phyloP scores from a whole-genome alignment of 2,888 invertebrate species.

The Drosophila conformis region DNA sequence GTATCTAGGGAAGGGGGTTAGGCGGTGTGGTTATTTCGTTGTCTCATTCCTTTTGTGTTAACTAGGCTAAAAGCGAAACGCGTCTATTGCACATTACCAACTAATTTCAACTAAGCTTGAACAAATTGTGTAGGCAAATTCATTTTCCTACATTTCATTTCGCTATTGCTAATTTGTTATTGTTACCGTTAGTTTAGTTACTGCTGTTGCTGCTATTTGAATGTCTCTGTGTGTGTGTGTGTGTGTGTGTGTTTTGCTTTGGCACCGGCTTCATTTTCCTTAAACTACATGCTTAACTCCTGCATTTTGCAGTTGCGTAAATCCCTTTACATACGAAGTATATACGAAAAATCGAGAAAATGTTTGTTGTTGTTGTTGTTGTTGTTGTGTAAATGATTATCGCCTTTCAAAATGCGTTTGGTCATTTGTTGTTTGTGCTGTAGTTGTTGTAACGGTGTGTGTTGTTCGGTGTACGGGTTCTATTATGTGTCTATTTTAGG shows the following conservation, averaged over 20 bases:
- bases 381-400: slow-evolving; percentile 71
- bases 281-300: slow-evolving; percentile 20
- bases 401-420: slow-evolving; percentile 72
- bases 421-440: slow-evolving; percentile 61
- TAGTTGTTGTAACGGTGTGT: slow-evolving; percentile 14
- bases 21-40: slow-evolving; percentile 26
- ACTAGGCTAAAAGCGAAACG: slow-evolving; percentile 66
- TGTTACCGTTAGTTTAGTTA: slow-evolving; percentile 48
- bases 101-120: slow-evolving; percentile 53
- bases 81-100: slow-evolving; percentile 64
- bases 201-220: slow-evolving; percentile 20
- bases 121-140: slow-evolving; percentile 50
- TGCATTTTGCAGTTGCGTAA: slow-evolving; percentile 17
- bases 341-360: slow-evolving; percentile 20
- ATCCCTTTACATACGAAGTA: slow-evolving; percentile 14
- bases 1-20: slow-evolving; percentile 1
- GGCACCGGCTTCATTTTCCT: slow-evolving; percentile 60
- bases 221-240: slow-evolving; percentile 9
- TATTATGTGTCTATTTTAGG: slow-evolving; percentile 25
- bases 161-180: slow-evolving; percentile 40
- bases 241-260: slow-evolving; percentile 38
- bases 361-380: slow-evolving; percentile 17
- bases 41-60: slow-evolving; percentile 26
- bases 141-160: slow-evolving; percentile 45
- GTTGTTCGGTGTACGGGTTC: slow-evolving; percentile 42